These are phyloP conservation scores for Noctua pronuba DNA, from an alignment of 2,888 invertebrate species.

Conservation along the genomic window DNA sequence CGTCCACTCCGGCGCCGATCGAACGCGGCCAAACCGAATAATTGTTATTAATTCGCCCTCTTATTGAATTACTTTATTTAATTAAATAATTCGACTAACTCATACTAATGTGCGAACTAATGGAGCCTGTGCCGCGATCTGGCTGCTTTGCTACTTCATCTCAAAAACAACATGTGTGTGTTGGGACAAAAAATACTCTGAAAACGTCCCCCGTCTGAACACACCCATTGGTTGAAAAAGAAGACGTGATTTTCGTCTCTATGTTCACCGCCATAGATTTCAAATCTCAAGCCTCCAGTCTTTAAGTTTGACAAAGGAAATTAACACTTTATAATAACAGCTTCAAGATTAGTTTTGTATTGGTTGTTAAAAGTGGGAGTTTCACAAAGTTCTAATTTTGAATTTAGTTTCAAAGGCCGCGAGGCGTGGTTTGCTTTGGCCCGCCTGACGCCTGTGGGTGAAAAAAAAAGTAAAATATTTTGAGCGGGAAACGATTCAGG, in stretches of 20 bases:
- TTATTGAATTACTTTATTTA: slow-evolving; percentile 90
- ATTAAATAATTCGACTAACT: slow-evolving; percentile 90
- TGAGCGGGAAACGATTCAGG: slow-evolving; percentile 81
- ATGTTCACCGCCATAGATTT: slow-evolving; percentile 68
- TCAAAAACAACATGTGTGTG: slow-evolving; percentile 84
- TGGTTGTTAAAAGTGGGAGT: slow-evolving; percentile 73
- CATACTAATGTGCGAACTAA: slow-evolving; percentile 89
- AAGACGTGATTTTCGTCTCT: slow-evolving; percentile 69
- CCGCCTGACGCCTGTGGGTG: slow-evolving; percentile 71
- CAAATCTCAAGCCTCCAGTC: slow-evolving; percentile 52
- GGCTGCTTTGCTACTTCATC: slow-evolving; percentile 81
- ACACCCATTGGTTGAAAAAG: slow-evolving; percentile 74
- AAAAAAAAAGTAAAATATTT: slow-evolving; percentile 74
- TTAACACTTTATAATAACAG: slow-evolving; percentile 65
- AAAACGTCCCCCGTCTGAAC: slow-evolving; percentile 72
- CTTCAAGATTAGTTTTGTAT: slow-evolving; percentile 71
- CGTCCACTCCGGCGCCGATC: slow-evolving; percentile 78
- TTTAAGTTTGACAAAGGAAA: slow-evolving; percentile 59
- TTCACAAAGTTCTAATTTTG: slow-evolving; percentile 73
- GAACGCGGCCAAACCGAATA: slow-evolving; percentile 77
- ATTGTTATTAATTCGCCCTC: slow-evolving; percentile 88
- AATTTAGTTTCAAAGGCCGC: slow-evolving; percentile 67
- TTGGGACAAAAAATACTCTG: slow-evolving; percentile 78
- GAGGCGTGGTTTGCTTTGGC: slow-evolving; percentile 80
- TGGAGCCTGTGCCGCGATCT: slow-evolving; percentile 87